Evolutionary conservation across 2,113 vertebrate species (phyloP), one percentile per base, ranked within the genome.

Genomic region (Baryphthengus martii): DNA sequence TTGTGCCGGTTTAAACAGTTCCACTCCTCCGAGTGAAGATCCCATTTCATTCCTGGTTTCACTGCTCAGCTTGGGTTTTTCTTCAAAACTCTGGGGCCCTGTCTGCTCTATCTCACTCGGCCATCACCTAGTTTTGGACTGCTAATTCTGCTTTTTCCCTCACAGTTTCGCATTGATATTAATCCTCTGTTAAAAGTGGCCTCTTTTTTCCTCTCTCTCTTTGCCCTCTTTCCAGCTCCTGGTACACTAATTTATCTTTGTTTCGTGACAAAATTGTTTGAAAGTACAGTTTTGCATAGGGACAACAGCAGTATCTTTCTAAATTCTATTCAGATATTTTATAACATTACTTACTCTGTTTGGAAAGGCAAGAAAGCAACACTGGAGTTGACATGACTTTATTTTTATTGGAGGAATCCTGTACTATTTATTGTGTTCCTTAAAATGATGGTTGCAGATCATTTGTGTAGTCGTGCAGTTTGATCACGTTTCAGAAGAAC

Each of bases 401-500:
- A 5, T 50, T 49, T 93, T 84, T 31, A 66, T 11, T 73, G 19
- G 90, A 72, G 13, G 19, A 83, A 81, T 3, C 63, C 9, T 75
- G 5, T 88, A 59, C 37, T 91, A 95, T 31, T 67, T 94, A 5
- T 66, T 88, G 20, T 70, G 19, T 42, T 89, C 37, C 56, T 82
- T 89, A 80, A 92, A 83, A 79, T 94, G 52, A 62, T 26, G 62
- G 25, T 76, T 95, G 72, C 40, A 66, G 86, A 49, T 91, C 6
- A 61, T 44, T 62, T 65, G 31, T 62, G 17, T 72, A 42, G 61
- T 93, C 88, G 59, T 52, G 59, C 91, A 49, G 35, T 92, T 87
- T 88, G 37, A 55, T 91, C 80, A 58, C 45, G 37, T 93, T 96
- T 96, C 67, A 94, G 61, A 90, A 94, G 93, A 96, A 33, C 31